Evolutionary conservation across 2,797 vertebrate species (phyloP), one percentile per base, ranked within the genome.

Genomic region (Avahi laniger): DNA sequence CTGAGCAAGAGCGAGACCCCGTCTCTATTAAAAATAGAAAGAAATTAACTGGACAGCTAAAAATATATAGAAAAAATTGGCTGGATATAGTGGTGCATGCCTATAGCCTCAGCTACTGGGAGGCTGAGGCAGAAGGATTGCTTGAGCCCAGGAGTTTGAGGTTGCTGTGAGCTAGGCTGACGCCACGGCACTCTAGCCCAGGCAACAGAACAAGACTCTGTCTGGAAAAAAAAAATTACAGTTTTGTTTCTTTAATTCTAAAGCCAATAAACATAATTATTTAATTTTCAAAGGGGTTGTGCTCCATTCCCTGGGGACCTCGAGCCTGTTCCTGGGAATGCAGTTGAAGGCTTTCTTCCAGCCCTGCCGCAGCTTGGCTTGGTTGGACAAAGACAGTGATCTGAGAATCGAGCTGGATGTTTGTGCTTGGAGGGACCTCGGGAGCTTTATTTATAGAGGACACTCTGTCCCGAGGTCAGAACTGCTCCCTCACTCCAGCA

Each of bases 371-470:
- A 7, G 54, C 46, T 91, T 38, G 26, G 48, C 67, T 87, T 33
- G 20, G 84, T 48, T 50, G 8, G 8, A 28, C 18, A 38, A 14
- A 67, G 41, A 50, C 46, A 38, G 69, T 52, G 54, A 63, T 70
- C 50, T 41, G 30, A 67, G 46, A 94, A 38, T 61, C 41, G 24
- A 17, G 5, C 70, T 83, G 76, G 48, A 61, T 84, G 46, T 94
- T 82, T 50, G 70, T 61, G 52, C 83, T 88, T 94, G 26, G 26
- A 82, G 35, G 78, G 59, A 84, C 48, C 63, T 76, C 65, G 69
- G 50, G 82, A 94, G 38, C 43, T 87, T 95, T 91, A 83, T 94
- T 96, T 94, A 93, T 41, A 95, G 80, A 96, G 69, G 79, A 97
- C 91, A 61, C 65, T 93, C 33, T 85, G 95, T 96, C 84, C 87